Evolutionary conservation across 2,888 invertebrate genomes (phyloP).

Genomic region (Clusia tigrina): DNA sequence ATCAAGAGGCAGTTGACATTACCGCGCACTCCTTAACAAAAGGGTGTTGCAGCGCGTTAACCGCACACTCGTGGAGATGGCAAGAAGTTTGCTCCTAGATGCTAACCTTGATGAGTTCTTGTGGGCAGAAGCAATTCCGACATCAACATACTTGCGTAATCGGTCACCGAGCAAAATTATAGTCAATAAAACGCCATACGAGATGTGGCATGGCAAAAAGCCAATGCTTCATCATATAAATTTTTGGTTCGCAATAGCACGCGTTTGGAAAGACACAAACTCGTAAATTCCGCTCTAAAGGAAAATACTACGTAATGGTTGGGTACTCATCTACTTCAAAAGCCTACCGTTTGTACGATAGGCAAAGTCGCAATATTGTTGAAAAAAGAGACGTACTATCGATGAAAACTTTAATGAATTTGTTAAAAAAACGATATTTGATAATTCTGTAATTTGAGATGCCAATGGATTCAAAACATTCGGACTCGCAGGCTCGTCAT

Average conservation of each 20-base stretch:
- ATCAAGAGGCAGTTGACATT: conserved; percentile 28
- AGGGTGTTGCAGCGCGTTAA: conserved; percentile 28
- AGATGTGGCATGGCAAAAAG: conserved; percentile 28
- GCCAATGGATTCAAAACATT: too few relatives aligned
- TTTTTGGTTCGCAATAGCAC: conserved; percentile 25
- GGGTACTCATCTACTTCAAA: conserved; percentile 31
- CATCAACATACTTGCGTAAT: conserved; percentile 31
- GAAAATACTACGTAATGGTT: conserved; percentile 12
- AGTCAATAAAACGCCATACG: conserved; percentile 25
- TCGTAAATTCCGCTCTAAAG: conserved; percentile 12
- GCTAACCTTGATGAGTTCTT: conserved; percentile 17
- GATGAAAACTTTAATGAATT: too few relatives aligned
- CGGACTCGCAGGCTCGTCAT: too few relatives aligned
- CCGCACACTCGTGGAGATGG: conserved; percentile 27
- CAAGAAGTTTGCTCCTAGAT: conserved; percentile 26
- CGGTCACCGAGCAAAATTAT: neutral
- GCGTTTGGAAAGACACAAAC: conserved; percentile 8
- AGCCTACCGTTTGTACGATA: conserved; percentile 29
- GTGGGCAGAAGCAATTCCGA: conserved; percentile 32
- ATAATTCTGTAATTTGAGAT: too few relatives aligned
- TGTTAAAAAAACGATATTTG: too few relatives aligned
- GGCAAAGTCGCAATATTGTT: conserved; percentile 16
- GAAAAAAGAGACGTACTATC: conserved; percentile 10
- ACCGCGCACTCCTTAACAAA: conserved; percentile 28
- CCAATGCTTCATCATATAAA: conserved; percentile 26